Evolutionary conservation across 2,113 vertebrate genomes (phyloP).

Genomic region (Entelurus aequoreus): DNA sequence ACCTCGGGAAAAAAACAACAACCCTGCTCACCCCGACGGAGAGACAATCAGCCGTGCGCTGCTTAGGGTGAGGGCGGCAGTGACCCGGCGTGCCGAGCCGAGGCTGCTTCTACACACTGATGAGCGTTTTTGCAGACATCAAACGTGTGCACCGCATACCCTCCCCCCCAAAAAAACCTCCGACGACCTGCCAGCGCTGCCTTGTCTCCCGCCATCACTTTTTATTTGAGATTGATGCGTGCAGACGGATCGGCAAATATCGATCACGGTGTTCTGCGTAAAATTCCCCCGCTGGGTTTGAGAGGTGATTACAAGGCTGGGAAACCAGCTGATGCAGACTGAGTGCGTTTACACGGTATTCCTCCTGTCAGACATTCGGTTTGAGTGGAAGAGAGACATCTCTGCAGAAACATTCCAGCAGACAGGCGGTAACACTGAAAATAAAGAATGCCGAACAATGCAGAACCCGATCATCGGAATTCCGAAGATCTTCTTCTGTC

Average conservation of each 20-base stretch:
- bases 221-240: conserved; percentile 63
- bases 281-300: conserved; percentile 68
- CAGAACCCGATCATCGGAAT: conserved; percentile 60
- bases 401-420: conserved; percentile 28
- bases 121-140: conserved; percentile 70
- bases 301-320: conserved; percentile 62
- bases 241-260: conserved; percentile 69
- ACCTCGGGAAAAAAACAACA: conserved; percentile 52
- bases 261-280: conserved; percentile 61
- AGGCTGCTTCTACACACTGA: conserved; percentile 61
- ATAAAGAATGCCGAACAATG: conserved; percentile 61
- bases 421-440: conserved; percentile 46
- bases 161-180: conserved; percentile 35
- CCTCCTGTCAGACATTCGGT: conserved; percentile 49
- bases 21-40: conserved; percentile 52
- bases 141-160: conserved; percentile 57
- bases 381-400: conserved; percentile 46
- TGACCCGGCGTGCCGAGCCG: conserved; percentile 58
- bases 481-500: conserved; percentile 67
- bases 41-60: conserved; percentile 66
- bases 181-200: conserved; percentile 48
- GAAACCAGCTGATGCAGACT: conserved; percentile 59
- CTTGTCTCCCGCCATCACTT: conserved; percentile 53
- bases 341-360: conserved; percentile 41
- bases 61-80: conserved; percentile 54